Conservation (phyloP, 1,140 invertebrate genomes). For the Zaprionus kolodkinae region DNA sequence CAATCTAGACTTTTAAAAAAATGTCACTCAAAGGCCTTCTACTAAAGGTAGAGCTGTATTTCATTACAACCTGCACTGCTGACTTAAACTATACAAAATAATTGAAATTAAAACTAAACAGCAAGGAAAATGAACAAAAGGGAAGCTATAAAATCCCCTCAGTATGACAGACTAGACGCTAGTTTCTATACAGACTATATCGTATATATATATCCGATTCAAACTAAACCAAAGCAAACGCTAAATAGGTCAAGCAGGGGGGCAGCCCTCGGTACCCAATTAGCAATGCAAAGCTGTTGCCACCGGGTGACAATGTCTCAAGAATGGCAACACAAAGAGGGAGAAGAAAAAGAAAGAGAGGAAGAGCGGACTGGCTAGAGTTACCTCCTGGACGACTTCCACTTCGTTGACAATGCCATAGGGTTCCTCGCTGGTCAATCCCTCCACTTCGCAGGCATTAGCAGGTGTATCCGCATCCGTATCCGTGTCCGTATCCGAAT, state of each 20-base stretch:
- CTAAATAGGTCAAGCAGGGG: conserved; percentile 50
- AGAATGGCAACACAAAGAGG: background rate
- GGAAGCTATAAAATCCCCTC: background rate
- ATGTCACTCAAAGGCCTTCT: too few relatives aligned
- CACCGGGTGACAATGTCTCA: conserved; percentile 30
- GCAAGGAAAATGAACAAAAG: background rate
- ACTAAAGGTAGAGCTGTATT: background rate
- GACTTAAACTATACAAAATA: background rate
- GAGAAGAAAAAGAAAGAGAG: background rate
- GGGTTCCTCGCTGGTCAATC: conserved; percentile 58
- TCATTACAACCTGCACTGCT: background rate
- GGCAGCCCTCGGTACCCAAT: conserved; percentile 39
- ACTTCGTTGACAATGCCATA: conserved; percentile 64
- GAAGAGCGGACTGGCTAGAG: background rate
- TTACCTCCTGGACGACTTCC: conserved; percentile 72
- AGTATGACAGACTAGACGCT: background rate
- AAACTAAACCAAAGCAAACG: conserved; percentile 5
- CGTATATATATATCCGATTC: background rate
- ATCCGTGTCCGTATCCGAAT: conserved; percentile 49
- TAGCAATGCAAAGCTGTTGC: conserved; percentile 57
- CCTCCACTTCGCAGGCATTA: conserved; percentile 70
- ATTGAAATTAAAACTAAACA: background rate
- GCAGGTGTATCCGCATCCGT: conserved; percentile 25
- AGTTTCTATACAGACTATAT: too few relatives aligned
- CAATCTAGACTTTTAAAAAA: too few relatives aligned